phyloP scores from a whole-genome alignment of 2,113 vertebrate genomes.

The Acanthisitta chloris region DNA sequence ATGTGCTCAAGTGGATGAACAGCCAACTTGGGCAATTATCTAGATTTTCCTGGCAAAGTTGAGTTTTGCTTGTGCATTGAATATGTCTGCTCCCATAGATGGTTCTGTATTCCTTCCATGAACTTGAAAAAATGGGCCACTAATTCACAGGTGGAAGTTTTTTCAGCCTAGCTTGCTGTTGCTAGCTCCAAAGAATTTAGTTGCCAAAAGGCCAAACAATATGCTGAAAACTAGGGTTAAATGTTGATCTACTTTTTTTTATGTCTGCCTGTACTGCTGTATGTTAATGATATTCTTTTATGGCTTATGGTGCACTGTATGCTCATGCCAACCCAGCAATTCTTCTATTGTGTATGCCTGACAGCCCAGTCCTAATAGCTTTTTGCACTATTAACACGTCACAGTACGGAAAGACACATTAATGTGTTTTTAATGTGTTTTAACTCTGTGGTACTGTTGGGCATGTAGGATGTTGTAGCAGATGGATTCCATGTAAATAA shows the following conservation, averaged over 20 bases:
- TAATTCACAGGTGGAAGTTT: not conserved
- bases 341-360: not conserved
- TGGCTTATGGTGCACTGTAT: not conserved
- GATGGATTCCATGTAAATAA: slow-evolving; percentile 1
- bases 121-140: not conserved
- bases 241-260: not conserved
- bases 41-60: not conserved
- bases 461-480: not conserved
- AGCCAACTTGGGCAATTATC: not conserved
- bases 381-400: slow-evolving; percentile 17
- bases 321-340: not conserved
- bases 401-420: not conserved
- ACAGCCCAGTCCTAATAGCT: not conserved
- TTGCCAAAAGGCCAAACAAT: not conserved
- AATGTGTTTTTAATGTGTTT: slow-evolving; percentile 44
- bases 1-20: not conserved
- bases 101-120: not conserved
- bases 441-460: not conserved
- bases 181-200: not conserved
- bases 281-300: not conserved
- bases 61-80: not conserved
- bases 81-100: not conserved
- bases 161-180: not conserved
- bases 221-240: not conserved
- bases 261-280: not conserved